Evolutionary conservation across 2,797 vertebrate genomes (phyloP), one percentile per base, ranked within the genome.

Genomic region (Macrochelys suwanniensis): DNA sequence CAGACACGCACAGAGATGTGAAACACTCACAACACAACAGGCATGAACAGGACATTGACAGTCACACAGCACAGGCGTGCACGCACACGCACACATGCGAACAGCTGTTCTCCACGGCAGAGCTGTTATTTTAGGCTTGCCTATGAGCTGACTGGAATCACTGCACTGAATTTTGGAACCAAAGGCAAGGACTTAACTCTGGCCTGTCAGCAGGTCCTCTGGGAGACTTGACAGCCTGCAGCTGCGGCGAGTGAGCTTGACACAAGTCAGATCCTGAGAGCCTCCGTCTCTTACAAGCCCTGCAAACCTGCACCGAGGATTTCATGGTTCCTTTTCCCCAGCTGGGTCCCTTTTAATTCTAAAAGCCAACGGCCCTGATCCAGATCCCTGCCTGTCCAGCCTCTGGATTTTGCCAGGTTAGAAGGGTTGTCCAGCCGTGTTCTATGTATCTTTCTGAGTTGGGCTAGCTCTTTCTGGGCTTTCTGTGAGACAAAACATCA

Each of bases 311-410:
- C 79, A 3, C 8, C 33, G 88, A 65, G 4, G 37, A 23, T 28
- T 68, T 50, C 85, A 57, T 74, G 42, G 21, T 45, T 19, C 1
- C 0, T 82, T 82, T 50, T 68, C 57, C 28, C 19, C 33, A 49
- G 71, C 11, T 42, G 42, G 71, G 68, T 51, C 10, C 7, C 11
- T 82, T 49, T 79, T 82, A 80, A 56, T 1, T 68, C 51, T n/a
- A 53, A 83, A 42, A 74, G 10, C 23, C 37, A 74, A 4, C 6
- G 5, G 47, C 57, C 53, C 78, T 45, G 12, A 4, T 45, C 51
- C 51, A 0, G 0, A 23, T 47, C 84, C 42, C 83, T 0, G 0
- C 23, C 71, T 0, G 0, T 37, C 57, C 23, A 21, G 45, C 77
- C 15, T 23, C 37, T 59, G 33, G 31, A 26, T 47, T 16, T 51